A percentile compares a stretch with the other conserved stretches of the same genome.
These are phyloP conservation scores for Physella acuta DNA, from an alignment of 1,140 invertebrate species.

Conservation along the genomic window DNA sequence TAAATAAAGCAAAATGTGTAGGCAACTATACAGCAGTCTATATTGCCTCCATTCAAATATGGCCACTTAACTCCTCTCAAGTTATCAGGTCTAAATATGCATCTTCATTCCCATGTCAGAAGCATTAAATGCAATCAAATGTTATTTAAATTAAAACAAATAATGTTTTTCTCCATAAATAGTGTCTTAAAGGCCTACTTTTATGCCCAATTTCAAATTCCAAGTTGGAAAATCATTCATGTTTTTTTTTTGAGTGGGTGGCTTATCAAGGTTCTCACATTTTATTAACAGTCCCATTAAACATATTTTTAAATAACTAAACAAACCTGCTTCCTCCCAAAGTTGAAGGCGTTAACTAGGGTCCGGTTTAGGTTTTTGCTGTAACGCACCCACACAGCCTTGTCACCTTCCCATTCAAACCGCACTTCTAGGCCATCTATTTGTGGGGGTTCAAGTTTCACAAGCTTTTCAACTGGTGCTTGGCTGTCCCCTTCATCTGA, in stretches of 20 bases:
- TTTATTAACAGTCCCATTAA: no score
- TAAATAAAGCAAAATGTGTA: neutral
- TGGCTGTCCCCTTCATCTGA: neutral
- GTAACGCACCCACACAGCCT: constrained; percentile 39
- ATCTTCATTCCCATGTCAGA: neutral
- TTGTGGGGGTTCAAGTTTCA: neutral
- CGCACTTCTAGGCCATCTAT: constrained; percentile 26
- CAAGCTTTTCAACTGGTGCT: constrained; percentile 6
- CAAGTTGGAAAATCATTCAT: no score
- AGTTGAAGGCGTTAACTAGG: constrained; percentile 33
- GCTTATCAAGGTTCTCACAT: no score
- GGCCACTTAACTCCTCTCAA: neutral
- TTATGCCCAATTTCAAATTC: no score
- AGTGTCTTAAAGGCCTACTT: neutral
- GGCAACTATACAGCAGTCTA: neutral
- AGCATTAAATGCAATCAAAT: no score
- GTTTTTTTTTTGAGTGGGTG: no score
- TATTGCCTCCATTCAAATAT: neutral
- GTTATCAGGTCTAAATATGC: neutral
- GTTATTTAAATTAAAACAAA: no score
- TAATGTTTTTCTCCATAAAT: no score
- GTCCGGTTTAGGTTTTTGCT: constrained; percentile 29
- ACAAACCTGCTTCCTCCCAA: constrained; percentile 33
- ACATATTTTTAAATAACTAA: no score
- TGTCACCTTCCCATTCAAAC: constrained; percentile 49